Percentiles rank a stretch among this genome's conserved stretches.
Evolutionary conservation across 1,140 invertebrate genomes (phyloP).

Genomic region (Melanaphis sacchari): DNA sequence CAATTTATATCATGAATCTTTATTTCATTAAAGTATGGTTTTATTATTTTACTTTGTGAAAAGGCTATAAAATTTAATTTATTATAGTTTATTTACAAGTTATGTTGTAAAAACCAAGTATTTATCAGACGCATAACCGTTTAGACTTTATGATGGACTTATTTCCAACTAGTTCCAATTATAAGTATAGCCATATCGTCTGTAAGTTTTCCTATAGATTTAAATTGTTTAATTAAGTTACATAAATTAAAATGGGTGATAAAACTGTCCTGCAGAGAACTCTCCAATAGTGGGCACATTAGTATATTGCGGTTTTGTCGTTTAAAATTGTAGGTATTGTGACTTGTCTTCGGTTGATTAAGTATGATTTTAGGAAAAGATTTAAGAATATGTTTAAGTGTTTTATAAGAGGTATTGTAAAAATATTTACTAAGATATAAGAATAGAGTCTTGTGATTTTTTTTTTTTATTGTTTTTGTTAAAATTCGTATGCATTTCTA

Average conservation of each 20-base stretch:
- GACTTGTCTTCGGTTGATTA: not conserved
- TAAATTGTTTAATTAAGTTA: not conserved
- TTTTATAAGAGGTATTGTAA: no score
- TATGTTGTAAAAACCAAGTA: not conserved
- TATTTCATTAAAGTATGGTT: not conserved
- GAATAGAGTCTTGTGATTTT: no score
- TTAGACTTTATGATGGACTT: not conserved
- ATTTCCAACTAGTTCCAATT: not conserved
- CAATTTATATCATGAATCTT: not conserved
- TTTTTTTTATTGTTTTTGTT: no score
- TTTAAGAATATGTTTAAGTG: no score
- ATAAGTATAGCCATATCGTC: not conserved
- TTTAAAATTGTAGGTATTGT: no score
- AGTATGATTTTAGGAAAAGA: no score
- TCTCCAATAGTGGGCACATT: no score
- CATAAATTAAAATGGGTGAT: not conserved
- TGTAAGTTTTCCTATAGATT: not conserved
- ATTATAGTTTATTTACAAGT: not conserved
- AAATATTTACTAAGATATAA: no score
- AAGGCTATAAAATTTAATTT: not conserved
- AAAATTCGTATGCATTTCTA: no score
- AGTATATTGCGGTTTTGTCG: no score
- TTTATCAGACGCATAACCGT: no score
- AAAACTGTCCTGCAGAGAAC: not conserved
- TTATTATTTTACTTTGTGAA: not conserved